These are phyloP conservation scores for Cheiracanthium punctorium DNA, from an alignment of 2,888 invertebrate species.

Conservation along the genomic window DNA sequence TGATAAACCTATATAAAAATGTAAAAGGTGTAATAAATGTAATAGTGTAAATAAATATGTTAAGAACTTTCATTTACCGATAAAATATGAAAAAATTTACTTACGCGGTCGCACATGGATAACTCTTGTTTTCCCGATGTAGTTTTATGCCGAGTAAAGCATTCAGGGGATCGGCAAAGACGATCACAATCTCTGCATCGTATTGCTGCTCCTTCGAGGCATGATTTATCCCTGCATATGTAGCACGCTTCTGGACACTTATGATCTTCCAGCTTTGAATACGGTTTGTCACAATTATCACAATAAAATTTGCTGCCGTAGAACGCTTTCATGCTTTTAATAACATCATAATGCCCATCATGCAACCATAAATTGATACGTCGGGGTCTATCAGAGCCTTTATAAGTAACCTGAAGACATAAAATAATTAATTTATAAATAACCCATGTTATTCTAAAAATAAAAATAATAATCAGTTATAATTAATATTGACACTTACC, in stretches of 20 bases:
- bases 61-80: no score
- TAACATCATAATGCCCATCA: slow-evolving; percentile 10
- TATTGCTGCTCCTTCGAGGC: neutral
- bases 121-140: neutral
- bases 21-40: no score
- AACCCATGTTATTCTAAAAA: no score
- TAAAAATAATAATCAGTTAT: no score
- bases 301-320: neutral
- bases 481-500: no score
- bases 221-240: neutral
- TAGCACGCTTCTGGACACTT: neutral
- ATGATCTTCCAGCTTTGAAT: neutral
- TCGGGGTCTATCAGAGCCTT: no score
- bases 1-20: no score
- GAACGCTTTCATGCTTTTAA: slow-evolving; percentile 5
- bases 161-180: neutral
- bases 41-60: no score
- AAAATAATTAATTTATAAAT: no score
- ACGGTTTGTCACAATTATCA: neutral
- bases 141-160: neutral
- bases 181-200: neutral
- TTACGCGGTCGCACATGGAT: neutral
- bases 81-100: no score
- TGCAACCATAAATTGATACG: neutral
- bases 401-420: neutral